phyloP scores from a whole-genome alignment of 2,888 invertebrate genomes.

The Amphipoea lucens region DNA sequence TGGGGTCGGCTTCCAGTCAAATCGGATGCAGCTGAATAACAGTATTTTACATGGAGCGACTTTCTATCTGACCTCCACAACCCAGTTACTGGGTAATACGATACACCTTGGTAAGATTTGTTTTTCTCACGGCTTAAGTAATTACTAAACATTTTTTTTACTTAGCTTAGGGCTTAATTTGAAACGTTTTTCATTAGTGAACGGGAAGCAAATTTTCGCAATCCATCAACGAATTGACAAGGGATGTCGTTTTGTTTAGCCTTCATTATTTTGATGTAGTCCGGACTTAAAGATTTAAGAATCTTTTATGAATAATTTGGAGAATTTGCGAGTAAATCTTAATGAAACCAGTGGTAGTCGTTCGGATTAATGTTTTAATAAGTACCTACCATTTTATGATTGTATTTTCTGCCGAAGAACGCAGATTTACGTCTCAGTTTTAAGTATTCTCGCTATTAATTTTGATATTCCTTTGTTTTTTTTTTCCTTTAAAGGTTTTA shows the following conservation, averaged over 20 bases:
- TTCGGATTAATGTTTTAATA: conserved; percentile 41
- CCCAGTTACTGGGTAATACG: no score
- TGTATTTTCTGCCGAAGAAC: conserved; percentile 11
- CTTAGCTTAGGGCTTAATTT: not conserved
- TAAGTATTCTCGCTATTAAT: not conserved
- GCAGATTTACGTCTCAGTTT: not conserved
- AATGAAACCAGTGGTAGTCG: conserved; percentile 22
- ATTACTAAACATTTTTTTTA: conserved; percentile 28
- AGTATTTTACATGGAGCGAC: no score
- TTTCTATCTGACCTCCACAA: no score
- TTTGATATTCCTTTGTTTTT: not conserved
- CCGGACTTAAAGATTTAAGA: conserved; percentile 35
- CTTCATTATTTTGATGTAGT: conserved; percentile 47
- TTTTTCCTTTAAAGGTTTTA: not conserved
- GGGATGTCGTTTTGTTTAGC: conserved; percentile 32
- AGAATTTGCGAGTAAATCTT: conserved; percentile 37
- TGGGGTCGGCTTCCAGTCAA: no score
- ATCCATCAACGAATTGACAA: conserved; percentile 59
- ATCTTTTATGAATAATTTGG: conserved; percentile 40
- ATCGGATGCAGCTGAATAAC: no score
- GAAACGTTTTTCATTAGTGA: conserved; percentile 39
- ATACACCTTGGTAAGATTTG: no score
- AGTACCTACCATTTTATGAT: conserved; percentile 17
- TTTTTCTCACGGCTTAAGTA: not conserved
- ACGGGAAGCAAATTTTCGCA: conserved; percentile 27